Evolutionary conservation across 2,797 vertebrate genomes (phyloP).

Genomic region (Phataginus tetradactyla): DNA sequence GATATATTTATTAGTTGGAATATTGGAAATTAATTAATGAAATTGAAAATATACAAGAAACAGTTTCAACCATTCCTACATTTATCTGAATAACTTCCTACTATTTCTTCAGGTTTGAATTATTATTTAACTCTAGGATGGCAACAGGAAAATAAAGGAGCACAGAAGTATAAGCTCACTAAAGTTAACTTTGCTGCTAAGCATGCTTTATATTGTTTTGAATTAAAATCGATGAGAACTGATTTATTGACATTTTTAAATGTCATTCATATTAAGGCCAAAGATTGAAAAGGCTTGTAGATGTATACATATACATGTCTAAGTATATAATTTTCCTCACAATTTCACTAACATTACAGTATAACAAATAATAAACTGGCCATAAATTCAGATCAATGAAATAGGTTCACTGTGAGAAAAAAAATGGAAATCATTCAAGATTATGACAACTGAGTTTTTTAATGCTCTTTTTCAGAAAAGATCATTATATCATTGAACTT

Average conservation of each 20-base stretch:
- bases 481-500: slow-evolving; percentile 74
- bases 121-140: not conserved
- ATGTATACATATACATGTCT: not conserved
- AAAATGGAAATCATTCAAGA: slow-evolving; percentile 78
- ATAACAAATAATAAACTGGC: slow-evolving; percentile 70
- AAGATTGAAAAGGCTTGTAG: not conserved
- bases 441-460: slow-evolving; percentile 77
- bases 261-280: slow-evolving; percentile 73
- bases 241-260: slow-evolving; percentile 54
- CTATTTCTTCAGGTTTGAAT: not conserved
- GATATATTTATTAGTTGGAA: not conserved
- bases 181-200: slow-evolving; percentile 34
- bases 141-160: not conserved
- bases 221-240: slow-evolving; percentile 68
- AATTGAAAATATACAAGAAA: slow-evolving; percentile 1
- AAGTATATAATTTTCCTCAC: not conserved
- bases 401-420: slow-evolving; percentile 69
- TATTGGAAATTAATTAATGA: not conserved
- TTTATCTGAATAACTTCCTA: not conserved
- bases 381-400: slow-evolving; percentile 61
- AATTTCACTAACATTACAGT: slow-evolving; percentile 64
- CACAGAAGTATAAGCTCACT: not conserved
- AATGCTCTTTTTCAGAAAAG: slow-evolving; percentile 77
- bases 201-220: slow-evolving; percentile 60
- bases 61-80: not conserved